A percentile compares a stretch with the other conserved stretches of the same genome.
These are phyloP conservation scores for Triplophysa dalaica DNA, from an alignment of 2,113 vertebrate genomes.

Conservation along the genomic window DNA sequence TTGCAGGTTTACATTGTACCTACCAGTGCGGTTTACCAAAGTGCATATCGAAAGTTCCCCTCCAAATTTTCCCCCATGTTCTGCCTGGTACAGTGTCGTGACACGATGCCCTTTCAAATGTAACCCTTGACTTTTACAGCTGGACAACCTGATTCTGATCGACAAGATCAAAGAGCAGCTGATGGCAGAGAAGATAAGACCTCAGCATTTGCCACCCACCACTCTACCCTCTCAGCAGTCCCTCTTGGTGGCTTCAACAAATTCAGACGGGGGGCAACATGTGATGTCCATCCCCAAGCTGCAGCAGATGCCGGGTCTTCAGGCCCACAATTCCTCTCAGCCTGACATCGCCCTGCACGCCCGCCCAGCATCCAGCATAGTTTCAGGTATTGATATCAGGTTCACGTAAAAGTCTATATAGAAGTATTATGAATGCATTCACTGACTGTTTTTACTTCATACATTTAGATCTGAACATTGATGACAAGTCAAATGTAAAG, in stretches of 20 bases:
- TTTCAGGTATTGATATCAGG: constrained; percentile 75
- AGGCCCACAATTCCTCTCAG: constrained; percentile 86
- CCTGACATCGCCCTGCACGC: constrained; percentile 91
- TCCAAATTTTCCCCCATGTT: background rate
- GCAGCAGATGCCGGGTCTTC: constrained; percentile 84
- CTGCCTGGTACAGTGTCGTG: background rate
- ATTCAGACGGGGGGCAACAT: constrained; percentile 84
- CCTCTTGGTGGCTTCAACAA: constrained; percentile 82
- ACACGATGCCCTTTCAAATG: constrained; percentile 59
- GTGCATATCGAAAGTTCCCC: background rate
- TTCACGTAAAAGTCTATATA: too few species aligned
- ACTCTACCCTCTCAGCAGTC: constrained; percentile 91
- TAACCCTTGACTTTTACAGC: constrained; percentile 77
- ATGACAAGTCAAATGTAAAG: constrained; percentile 74
- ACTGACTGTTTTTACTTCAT: constrained; percentile 18
- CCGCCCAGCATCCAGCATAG: constrained; percentile 87
- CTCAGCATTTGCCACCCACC: constrained; percentile 89
- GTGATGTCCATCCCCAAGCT: constrained; percentile 87
- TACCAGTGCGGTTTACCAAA: background rate
- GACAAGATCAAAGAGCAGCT: constrained; percentile 99
- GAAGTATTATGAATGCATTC: background rate
- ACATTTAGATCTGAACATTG: constrained; percentile 72
- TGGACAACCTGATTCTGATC: constrained; percentile 98
- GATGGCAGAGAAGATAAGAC: constrained; percentile 98
- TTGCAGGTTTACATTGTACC: background rate